phyloP scores from a whole-genome alignment of 2,888 invertebrate genomes.

The Caenorhabditis uteleia region DNA sequence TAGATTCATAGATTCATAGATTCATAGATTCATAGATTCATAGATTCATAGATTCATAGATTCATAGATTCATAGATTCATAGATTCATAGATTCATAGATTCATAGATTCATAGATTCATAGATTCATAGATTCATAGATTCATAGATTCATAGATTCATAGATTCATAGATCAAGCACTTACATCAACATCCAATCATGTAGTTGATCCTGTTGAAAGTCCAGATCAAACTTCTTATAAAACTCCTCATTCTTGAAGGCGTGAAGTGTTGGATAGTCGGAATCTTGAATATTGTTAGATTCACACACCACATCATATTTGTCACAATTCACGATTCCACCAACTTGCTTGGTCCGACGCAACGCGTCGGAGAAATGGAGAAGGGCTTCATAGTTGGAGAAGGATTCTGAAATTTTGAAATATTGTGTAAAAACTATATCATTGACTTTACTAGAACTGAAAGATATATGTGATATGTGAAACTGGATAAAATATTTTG shows the following conservation, averaged over 20 bases:
- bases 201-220: slow-evolving; percentile 8
- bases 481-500: too few relatives aligned
- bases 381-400: slow-evolving; percentile 19
- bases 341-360: slow-evolving; percentile 6
- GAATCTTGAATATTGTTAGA: neutral
- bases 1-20: neutral
- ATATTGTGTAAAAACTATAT: neutral
- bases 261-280: neutral
- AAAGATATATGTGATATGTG: too few relatives aligned
- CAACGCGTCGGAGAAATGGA: slow-evolving; percentile 10
- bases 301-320: slow-evolving; percentile 6
- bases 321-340: slow-evolving; percentile 18
- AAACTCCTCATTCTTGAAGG: slow-evolving; percentile 1
- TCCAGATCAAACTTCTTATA: slow-evolving; percentile 7
- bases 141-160: too few relatives aligned
- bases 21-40: too few relatives aligned
- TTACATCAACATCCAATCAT: slow-evolving; percentile 32
- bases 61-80: neutral
- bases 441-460: too few relatives aligned
- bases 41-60: neutral
- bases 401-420: slow-evolving; percentile 12
- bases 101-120: neutral
- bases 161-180: neutral
- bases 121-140: too few relatives aligned
- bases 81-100: neutral